Evolutionary conservation across 2,888 invertebrate genomes (phyloP).

Genomic region (Diaprepes abbreviatus): DNA sequence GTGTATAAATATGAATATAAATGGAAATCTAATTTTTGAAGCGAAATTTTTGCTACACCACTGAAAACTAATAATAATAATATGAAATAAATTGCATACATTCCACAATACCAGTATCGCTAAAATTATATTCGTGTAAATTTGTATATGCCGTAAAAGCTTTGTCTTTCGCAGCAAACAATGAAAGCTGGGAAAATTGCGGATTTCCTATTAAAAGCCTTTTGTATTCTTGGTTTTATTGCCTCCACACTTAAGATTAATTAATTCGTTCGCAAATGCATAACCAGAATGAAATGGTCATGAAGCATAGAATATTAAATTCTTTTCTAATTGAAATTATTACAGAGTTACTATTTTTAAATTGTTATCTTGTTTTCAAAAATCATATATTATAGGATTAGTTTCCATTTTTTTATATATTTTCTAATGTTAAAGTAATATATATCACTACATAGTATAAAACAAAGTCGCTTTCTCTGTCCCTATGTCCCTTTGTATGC

Average conservation of each 20-base stretch:
- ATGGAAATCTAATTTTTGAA: too few species aligned
- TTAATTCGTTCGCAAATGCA: slow-evolving; percentile 6
- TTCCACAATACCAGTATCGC: not conserved
- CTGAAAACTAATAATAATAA: too few species aligned
- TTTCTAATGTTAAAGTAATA: too few species aligned
- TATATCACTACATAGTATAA: too few species aligned
- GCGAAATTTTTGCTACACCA: too few species aligned
- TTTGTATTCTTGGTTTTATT: slow-evolving; percentile 13
- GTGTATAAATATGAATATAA: too few species aligned
- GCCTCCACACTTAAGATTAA: not conserved
- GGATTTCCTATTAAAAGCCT: slow-evolving; percentile 10
- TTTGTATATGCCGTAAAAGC: not conserved
- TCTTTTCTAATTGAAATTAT: not conserved
- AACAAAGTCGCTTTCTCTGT: too few species aligned
- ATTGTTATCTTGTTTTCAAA: too few species aligned
- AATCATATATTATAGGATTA: too few species aligned
- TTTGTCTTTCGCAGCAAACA: slow-evolving; percentile 3
- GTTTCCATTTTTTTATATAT: too few species aligned
- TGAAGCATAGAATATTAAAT: not conserved
- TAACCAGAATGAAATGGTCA: not conserved
- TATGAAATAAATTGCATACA: not conserved
- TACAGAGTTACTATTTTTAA: not conserved
- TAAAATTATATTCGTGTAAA: slow-evolving; percentile 3
- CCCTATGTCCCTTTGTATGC: too few species aligned
- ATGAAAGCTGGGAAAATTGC: slow-evolving; percentile 4